phyloP scores from a whole-genome alignment of 2,797 vertebrate genomes.

The Sebastes elongatus region DNA sequence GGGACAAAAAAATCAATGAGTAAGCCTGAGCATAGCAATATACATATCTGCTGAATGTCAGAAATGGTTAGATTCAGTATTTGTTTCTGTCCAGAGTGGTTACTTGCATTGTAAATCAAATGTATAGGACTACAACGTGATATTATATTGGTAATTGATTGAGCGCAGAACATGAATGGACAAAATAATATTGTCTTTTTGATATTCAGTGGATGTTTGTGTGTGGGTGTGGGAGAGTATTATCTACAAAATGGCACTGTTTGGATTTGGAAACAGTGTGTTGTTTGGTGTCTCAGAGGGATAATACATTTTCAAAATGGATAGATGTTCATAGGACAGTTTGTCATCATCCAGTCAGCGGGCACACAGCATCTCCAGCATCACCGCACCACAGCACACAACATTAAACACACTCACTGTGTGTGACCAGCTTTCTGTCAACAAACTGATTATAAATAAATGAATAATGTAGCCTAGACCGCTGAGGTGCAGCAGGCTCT shows the following conservation, averaged over 20 bases:
- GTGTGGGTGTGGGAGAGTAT: background rate
- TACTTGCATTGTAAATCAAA: background rate
- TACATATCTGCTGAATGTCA: background rate
- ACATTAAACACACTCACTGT: background rate
- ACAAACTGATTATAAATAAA: background rate
- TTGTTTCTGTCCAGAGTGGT: background rate
- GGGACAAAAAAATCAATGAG: constrained; percentile 96
- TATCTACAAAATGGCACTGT: background rate
- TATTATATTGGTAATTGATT: background rate
- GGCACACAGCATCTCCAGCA: background rate
- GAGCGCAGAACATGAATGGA: background rate
- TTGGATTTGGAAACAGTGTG: background rate
- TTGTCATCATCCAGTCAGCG: background rate
- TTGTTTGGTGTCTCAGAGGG: background rate
- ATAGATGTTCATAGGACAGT: background rate
- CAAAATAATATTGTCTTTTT: background rate
- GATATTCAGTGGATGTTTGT: background rate
- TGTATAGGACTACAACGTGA: background rate
- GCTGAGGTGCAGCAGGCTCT: background rate
- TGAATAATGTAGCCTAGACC: background rate
- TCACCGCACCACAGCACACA: background rate
- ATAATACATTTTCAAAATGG: background rate
- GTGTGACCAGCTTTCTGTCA: background rate
- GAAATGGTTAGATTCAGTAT: background rate
- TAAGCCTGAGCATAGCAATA: constrained; percentile 73